A percentile compares a stretch with the other conserved stretches of the same genome.
phyloP scores from a whole-genome alignment of 2,797 vertebrate genomes.

The Dryobates pubescens region DNA sequence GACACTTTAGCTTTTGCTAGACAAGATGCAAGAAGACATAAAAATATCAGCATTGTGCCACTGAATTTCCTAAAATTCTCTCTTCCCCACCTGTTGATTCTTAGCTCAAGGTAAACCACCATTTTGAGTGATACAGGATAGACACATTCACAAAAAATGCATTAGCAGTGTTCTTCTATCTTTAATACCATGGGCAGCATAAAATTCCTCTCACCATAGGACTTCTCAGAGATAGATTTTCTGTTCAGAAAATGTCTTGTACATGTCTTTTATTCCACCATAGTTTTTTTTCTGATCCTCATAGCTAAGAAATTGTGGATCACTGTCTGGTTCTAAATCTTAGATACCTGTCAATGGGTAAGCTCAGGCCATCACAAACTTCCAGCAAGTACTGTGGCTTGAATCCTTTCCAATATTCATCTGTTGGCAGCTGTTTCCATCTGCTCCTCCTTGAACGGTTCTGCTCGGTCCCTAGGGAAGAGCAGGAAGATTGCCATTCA shows the following conservation, averaged over 20 bases:
- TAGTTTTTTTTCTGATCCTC: neutral
- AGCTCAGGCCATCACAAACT: neutral
- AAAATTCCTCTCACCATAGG: neutral
- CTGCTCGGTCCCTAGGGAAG: neutral
- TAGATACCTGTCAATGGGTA: neutral
- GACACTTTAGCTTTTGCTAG: neutral
- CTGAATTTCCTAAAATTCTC: constrained; percentile 22
- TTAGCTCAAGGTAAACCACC: neutral
- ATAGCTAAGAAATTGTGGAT: neutral
- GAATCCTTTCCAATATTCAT: constrained; percentile 16
- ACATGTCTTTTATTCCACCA: neutral
- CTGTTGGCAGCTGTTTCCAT: constrained; percentile 34
- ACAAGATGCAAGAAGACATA: constrained; percentile 25
- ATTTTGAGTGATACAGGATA: neutral
- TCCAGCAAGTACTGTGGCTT: neutral
- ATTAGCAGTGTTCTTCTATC: neutral
- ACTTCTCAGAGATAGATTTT: neutral
- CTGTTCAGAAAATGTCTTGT: neutral
- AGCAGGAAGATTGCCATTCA: neutral
- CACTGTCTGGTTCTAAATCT: neutral
- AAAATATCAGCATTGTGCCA: neutral
- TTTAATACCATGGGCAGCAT: neutral
- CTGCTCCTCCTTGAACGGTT: neutral
- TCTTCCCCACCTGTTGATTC: neutral
- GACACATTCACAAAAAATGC: neutral